Percentiles rank a stretch among this genome's conserved stretches.
Evolutionary conservation across 1,140 invertebrate genomes (phyloP).

Genomic region (Tetraneura akinire): DNA sequence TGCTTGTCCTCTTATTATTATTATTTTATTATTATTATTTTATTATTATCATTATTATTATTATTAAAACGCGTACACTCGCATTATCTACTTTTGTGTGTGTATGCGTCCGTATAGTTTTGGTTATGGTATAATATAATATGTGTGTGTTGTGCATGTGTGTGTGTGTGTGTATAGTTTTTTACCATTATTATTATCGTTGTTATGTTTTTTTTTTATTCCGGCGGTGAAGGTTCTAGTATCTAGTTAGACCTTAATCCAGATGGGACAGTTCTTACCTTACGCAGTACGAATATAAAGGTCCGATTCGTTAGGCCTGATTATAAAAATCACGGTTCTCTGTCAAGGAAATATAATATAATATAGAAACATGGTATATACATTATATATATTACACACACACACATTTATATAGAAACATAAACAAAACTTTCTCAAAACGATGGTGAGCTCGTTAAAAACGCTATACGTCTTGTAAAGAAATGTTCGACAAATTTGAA

Average conservation of each 20-base stretch:
- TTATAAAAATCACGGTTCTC: slow-evolving; percentile 51
- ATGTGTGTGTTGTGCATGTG: background rate
- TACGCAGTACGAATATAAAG: slow-evolving; percentile 34
- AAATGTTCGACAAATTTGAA: slow-evolving; percentile 20
- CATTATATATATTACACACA: background rate
- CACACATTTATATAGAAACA: background rate
- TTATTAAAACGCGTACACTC: slow-evolving; percentile 47
- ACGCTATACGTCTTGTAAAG: background rate
- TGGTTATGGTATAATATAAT: slow-evolving; percentile 23
- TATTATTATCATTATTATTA: slow-evolving; percentile 34
- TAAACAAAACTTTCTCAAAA: slow-evolving; percentile 11
- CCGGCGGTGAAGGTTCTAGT: slow-evolving; percentile 39
- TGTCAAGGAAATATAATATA: slow-evolving; percentile 47
- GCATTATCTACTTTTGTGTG: slow-evolving; percentile 43
- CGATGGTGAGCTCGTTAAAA: slow-evolving; percentile 13
- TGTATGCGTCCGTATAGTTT: slow-evolving; percentile 20
- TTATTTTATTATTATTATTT: slow-evolving; percentile 26
- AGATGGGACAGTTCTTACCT: slow-evolving; percentile 46
- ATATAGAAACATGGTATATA: no score
- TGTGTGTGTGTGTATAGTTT: slow-evolving; percentile 39
- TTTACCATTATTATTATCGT: slow-evolving; percentile 31
- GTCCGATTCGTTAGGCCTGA: slow-evolving; percentile 50
- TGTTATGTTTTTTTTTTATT: slow-evolving; percentile 25
- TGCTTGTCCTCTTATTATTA: slow-evolving; percentile 40
- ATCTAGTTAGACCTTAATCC: slow-evolving; percentile 46